These are phyloP conservation scores for Hyposoter didymator DNA, from an alignment of 2,888 invertebrate species.

Conservation along the genomic window DNA sequence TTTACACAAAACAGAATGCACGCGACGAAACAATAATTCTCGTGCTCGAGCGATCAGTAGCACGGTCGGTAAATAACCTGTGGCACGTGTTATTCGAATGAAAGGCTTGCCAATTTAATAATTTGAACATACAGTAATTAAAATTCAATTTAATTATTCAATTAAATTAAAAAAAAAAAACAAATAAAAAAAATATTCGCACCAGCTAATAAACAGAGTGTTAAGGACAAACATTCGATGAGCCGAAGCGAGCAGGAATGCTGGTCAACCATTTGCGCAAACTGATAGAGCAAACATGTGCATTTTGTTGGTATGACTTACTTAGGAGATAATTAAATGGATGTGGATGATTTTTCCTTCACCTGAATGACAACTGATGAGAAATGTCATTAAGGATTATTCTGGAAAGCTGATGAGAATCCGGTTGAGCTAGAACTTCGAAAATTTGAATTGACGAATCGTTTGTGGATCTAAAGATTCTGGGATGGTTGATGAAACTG, in stretches of 20 bases:
- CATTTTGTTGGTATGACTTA: background rate
- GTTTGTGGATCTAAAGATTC: background rate
- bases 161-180: background rate
- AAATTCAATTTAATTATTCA: background rate
- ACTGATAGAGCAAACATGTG: background rate
- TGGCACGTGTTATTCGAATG: no score
- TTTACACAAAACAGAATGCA: background rate
- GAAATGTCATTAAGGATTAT: background rate
- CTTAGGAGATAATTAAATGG: background rate
- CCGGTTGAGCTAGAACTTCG: background rate
- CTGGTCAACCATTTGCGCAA: background rate
- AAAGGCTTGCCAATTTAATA: no score
- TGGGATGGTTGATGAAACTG: background rate
- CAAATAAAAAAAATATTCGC: background rate
- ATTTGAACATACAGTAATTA: no score
- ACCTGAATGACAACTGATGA: background rate
- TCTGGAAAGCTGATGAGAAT: background rate
- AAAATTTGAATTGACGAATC: background rate
- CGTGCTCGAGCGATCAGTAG: background rate
- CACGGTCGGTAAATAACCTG: no score
- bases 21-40: background rate
- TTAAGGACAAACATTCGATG: background rate
- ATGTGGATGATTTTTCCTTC: background rate
- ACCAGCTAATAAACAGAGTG: background rate
- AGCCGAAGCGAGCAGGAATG: background rate